Evolutionary conservation across 1,140 invertebrate genomes (phyloP), one percentile per base, ranked within the genome.

Genomic region (Ostrea denselamellosa): DNA sequence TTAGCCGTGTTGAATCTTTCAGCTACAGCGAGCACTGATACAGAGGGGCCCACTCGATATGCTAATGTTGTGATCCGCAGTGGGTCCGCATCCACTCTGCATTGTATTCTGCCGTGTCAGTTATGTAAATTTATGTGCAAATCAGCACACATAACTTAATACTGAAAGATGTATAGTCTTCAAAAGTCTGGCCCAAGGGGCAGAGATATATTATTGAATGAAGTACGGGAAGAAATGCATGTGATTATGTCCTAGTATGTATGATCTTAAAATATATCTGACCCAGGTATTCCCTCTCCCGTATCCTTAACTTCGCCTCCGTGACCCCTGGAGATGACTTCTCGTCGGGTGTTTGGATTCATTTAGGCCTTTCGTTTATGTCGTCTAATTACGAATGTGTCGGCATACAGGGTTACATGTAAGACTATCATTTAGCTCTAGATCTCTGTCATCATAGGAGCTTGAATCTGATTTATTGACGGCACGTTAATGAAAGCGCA

Each of bases 111-210:
- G 25, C 28, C 68, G 68, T 71, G 68, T 71, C 68, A 71, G 14
- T 25, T 71, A 71, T 71, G 68, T 71, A 71, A 71, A 71, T 71
- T 71, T 71, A 71, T 71, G 68, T 71, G 68, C 68, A 71, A 71
- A 25, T 71, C 68, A 8, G 68, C 68, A 28, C 25, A 71, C 68
- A 28, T 71, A 71, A 25, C 68, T 71, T 28, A 71, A 71, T 71
- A 71, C 25, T 28, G 68, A 28, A 71, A 71, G 28, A 62, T 19
- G 56, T n/a, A 25, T 28, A 28, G 68, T 71, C 68, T 71, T 71
- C 25, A 12, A 25, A 28, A 71, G 68, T 28, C 8, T 71, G 10
- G 28, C 68, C 68, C 25, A 9, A 71, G 68, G 68, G 68, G 14
- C 12, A 71, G 28, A 22, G 68, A 22, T 71, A 25, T 25, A 34